Base-by-base conservation (phyloP, 2,113 vertebrate species). In the Bujurquina vittata region DNA sequence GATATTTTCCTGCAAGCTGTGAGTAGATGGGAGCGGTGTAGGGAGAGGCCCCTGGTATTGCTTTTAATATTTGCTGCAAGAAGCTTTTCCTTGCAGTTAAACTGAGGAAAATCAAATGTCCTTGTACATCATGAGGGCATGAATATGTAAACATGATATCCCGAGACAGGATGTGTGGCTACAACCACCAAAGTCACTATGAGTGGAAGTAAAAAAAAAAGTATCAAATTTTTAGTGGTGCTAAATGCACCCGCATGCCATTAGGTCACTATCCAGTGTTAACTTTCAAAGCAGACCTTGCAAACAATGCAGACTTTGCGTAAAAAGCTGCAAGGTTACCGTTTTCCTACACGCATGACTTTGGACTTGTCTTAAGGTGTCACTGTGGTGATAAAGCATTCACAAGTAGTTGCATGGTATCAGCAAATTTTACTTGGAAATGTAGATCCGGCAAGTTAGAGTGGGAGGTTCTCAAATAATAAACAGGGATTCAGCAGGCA, bases 261-360 rank as follows among this genome's bases (percentile, higher is more conserved):
- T 87, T 72, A 84, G 43, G 43, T 17, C 49, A 12, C 59, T 87
- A 86, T 75, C 60, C 67, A 60, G n/a, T 3, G 55, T 63, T 83
- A 79, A 87, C 87, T 84, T 88, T 79, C 80, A 77, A 80, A 84
- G 84, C 78, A 85, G 80, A 80, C 49, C 40, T 56, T 49, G 76
- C 67, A 83, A 84, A 87, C 63, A 86, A 73, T 72, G 75, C 69
- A 57, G 10, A 62, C 54, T 73, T 73, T 80, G 63, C 65, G 83
- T 20, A 55, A 31, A 43, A 75, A 79, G 80, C 5, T 22, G 31
- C n/a, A 62, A 76, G 33, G 77, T 56, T 15, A 22, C 60, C n/a
- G 67, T 74, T 78, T 56, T 6, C 52, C 59, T 73, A 63, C 81
- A 80, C 26, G 22, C 23, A n/a, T 40, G 75, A 84, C 75, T 79